Percentiles rank a stretch among this genome's conserved stretches.
Evolutionary conservation across 2,888 invertebrate species (phyloP).

Genomic region (Pasiphila rectangulata): DNA sequence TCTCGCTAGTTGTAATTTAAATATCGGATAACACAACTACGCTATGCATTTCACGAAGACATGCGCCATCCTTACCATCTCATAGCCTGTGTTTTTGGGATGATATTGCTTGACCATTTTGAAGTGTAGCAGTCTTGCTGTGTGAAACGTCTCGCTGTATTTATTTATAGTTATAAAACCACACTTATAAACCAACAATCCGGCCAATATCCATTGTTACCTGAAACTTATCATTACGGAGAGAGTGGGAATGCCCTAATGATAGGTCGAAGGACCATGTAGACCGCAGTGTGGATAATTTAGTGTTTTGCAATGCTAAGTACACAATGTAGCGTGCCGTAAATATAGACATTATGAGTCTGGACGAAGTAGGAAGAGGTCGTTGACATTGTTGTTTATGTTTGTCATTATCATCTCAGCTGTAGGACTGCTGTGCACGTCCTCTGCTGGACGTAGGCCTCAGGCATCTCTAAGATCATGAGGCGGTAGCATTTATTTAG

Average conservation of each 20-base stretch:
- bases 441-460: no score
- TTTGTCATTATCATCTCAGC: not conserved
- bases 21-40: no score
- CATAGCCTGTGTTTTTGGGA: no score
- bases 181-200: constrained; percentile 19
- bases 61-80: no score
- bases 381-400: constrained; percentile 2
- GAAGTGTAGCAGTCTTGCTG: no score
- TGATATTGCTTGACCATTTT: no score
- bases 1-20: not conserved
- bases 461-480: no score
- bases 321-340: not conserved
- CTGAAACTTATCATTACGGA: constrained; percentile 17
- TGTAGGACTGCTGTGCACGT: not conserved
- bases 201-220: constrained; percentile 15
- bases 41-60: no score
- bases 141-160: no score
- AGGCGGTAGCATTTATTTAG: no score
- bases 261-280: constrained; percentile 13
- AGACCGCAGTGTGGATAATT: not conserved
- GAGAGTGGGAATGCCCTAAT: constrained; percentile 16
- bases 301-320: constrained; percentile 2
- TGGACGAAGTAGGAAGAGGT: not conserved
- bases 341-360: not conserved
- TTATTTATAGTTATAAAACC: no score